phyloP scores from a whole-genome alignment of 2,888 invertebrate species.

The Cactoblastis cactorum region DNA sequence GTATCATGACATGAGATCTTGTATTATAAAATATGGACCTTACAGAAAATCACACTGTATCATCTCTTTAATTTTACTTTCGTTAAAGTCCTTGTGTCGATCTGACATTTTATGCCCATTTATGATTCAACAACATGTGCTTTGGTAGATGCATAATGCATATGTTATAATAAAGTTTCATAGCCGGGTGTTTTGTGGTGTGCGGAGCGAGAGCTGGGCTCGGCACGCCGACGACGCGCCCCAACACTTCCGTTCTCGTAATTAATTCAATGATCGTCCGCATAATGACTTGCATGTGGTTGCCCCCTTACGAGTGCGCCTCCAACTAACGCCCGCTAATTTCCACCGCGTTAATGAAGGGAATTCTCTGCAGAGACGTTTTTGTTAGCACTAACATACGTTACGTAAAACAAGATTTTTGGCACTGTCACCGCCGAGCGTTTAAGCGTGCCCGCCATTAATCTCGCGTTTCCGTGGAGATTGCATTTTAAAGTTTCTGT shows the following conservation, averaged over 20 bases:
- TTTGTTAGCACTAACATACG: slow-evolving; percentile 56
- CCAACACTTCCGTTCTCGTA: slow-evolving; percentile 55
- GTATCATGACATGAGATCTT: too few species aligned
- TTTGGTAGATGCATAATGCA: too few species aligned
- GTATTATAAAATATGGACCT: too few species aligned
- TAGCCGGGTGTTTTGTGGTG: not conserved
- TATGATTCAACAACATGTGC: too few species aligned
- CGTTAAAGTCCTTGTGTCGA: too few species aligned
- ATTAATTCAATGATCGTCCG: slow-evolving; percentile 77
- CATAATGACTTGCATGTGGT: slow-evolving; percentile 75
- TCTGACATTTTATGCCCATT: too few species aligned
- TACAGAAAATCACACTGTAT: too few species aligned
- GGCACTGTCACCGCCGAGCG: slow-evolving; percentile 59
- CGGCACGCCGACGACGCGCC: slow-evolving; percentile 26
- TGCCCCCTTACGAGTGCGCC: slow-evolving; percentile 49
- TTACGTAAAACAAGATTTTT: slow-evolving; percentile 47
- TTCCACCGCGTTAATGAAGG: slow-evolving; percentile 63
- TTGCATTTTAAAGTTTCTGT: slow-evolving; percentile 71
- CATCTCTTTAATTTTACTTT: too few species aligned
- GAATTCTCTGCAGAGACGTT: slow-evolving; percentile 56
- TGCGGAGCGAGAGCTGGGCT: slow-evolving; percentile 18
- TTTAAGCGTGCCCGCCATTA: slow-evolving; percentile 67
- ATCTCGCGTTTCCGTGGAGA: slow-evolving; percentile 64
- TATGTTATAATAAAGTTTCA: not conserved
- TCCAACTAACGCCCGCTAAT: slow-evolving; percentile 67